A percentile compares a stretch with the other conserved stretches of the same genome.
Conservation (phyloP, 2,113 vertebrate genomes). For the Columba livia region DNA sequence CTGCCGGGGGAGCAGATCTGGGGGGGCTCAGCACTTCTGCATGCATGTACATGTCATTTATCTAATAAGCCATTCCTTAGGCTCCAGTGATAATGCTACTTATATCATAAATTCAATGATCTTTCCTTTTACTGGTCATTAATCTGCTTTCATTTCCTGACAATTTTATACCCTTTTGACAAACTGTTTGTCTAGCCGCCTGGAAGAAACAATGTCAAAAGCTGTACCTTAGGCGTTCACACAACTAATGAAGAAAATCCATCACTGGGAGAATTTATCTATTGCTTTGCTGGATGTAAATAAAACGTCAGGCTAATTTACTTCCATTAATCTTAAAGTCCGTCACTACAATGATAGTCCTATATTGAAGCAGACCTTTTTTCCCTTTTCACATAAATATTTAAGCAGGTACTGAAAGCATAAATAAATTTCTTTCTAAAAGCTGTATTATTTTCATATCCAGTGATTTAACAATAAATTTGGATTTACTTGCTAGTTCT, state of each 20-base stretch:
- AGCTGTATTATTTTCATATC: slow-evolving; percentile 35
- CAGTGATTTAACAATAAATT: slow-evolving; percentile 14
- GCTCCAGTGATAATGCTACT: not conserved
- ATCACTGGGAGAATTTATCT: slow-evolving; percentile 53
- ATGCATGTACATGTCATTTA: accelerated
- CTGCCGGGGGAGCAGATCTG: accelerated
- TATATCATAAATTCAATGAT: slow-evolving; percentile 36
- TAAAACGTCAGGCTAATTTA: slow-evolving; percentile 62
- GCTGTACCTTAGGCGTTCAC: not conserved
- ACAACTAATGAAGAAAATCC: slow-evolving; percentile 67
- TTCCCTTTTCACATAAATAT: slow-evolving; percentile 22
- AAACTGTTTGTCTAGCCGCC: slow-evolving; percentile 46
- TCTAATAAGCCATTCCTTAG: not conserved
- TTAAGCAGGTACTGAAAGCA: slow-evolving; percentile 33
- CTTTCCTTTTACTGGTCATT: slow-evolving; percentile 36
- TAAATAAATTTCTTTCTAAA: slow-evolving; percentile 61
- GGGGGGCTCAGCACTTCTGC: not conserved
- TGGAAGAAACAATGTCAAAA: slow-evolving; percentile 44
- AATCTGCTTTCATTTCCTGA: slow-evolving; percentile 47
- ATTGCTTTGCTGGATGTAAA: slow-evolving; percentile 53
- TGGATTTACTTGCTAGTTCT: slow-evolving; percentile 2
- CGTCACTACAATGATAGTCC: not conserved
- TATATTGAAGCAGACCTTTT: not conserved
- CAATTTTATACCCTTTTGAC: slow-evolving; percentile 56
- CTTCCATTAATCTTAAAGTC: slow-evolving; percentile 61